Evolutionary conservation across 1,140 invertebrate species (phyloP).

Genomic region (Bilobella aurantiaca): DNA sequence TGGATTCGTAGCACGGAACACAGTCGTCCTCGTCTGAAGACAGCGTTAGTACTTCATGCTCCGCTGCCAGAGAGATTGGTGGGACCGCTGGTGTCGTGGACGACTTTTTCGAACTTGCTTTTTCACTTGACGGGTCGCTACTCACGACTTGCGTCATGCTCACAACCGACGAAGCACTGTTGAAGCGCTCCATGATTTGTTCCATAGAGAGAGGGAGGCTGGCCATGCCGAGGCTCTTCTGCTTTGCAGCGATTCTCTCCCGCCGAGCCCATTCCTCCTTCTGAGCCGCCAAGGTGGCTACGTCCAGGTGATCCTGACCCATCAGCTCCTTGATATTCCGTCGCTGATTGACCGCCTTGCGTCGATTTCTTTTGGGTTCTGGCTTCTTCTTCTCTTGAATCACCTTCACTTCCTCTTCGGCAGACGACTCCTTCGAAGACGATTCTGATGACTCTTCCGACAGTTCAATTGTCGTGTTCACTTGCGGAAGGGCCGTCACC

Average conservation of each 20-base stretch:
- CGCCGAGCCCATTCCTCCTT: conserved; percentile 77
- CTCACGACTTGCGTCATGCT: neutral
- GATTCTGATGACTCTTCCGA: conserved; percentile 26
- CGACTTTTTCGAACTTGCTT: neutral
- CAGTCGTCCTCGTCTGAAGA: conserved; percentile 11
- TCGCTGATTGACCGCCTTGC: conserved; percentile 39
- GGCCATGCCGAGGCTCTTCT: conserved; percentile 50
- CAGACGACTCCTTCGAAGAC: conserved; percentile 29
- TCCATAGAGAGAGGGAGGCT: neutral
- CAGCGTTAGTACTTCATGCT: conserved; percentile 13
- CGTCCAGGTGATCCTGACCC: conserved; percentile 81
- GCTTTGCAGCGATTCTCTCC: conserved; percentile 37
- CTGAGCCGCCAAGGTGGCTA: conserved; percentile 81
- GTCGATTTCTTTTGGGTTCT: conserved; percentile 36
- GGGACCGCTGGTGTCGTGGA: no score
- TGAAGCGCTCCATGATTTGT: neutral
- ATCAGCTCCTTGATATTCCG: conserved; percentile 83
- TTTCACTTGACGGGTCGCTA: neutral
- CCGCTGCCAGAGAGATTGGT: neutral
- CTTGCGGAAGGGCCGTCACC: conserved; percentile 38
- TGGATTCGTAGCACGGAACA: neutral
- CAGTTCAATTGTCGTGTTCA: conserved; percentile 36
- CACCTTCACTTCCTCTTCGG: conserved; percentile 36
- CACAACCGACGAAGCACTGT: neutral
- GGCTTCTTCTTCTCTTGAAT: conserved; percentile 36